Conservation (phyloP, 2,113 vertebrate species). For the Onychostoma macrolepis region DNA sequence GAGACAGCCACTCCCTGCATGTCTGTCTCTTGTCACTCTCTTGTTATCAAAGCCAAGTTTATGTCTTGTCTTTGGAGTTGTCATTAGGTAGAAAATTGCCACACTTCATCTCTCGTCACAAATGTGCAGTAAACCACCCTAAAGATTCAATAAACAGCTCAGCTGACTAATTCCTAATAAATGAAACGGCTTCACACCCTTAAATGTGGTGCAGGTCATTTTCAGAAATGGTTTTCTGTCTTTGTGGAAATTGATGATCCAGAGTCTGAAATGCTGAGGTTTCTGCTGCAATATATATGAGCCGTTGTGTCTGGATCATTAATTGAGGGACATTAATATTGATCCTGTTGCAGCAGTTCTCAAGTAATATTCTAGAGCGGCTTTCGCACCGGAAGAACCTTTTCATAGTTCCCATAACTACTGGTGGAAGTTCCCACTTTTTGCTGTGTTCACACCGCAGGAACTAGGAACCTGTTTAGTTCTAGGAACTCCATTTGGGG, state of each 20-base stretch:
- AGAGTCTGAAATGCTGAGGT: neutral
- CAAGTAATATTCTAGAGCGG: neutral
- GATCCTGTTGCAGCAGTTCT: neutral
- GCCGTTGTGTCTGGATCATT: neutral
- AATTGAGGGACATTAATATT: neutral
- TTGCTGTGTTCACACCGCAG: no score
- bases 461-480: no score
- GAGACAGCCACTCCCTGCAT: conserved; percentile 29
- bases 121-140: conserved; percentile 13
- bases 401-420: no score
- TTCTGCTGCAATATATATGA: neutral
- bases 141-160: neutral
- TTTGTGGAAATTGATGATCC: neutral
- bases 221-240: neutral
- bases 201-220: neutral
- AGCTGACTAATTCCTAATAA: conserved; percentile 25
- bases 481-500: no score
- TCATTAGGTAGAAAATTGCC: conserved; percentile 34
- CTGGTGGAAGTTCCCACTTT: no score
- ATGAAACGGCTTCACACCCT: conserved; percentile 13
- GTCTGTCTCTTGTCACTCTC: conserved; percentile 60
- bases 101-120: conserved; percentile 14
- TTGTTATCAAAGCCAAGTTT: conserved; percentile 60
- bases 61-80: conserved; percentile 60
- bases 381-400: no score